Evolutionary conservation across 2,113 vertebrate genomes (phyloP).

Genomic region (Rhodinocichla rosea): DNA sequence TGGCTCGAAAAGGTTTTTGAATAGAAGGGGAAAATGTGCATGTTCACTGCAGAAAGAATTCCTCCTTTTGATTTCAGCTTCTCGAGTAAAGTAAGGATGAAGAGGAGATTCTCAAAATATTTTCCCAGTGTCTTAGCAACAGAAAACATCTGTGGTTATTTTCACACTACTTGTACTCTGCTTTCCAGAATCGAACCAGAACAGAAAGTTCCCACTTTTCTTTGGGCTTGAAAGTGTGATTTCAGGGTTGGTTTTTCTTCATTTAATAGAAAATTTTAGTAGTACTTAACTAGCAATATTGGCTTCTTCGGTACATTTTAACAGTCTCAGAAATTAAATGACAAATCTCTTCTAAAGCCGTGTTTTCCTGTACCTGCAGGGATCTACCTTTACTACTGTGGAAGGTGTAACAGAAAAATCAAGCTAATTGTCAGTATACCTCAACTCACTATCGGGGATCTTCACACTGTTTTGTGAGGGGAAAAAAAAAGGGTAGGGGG

Average conservation of each 20-base stretch:
- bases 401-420: background rate
- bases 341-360: background rate
- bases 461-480: background rate
- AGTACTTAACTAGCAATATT: background rate
- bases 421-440: background rate
- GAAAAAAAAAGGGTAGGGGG: rapidly evolving
- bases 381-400: background rate
- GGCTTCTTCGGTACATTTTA: background rate
- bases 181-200: background rate
- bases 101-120: background rate
- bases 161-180: background rate
- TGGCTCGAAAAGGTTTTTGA: background rate
- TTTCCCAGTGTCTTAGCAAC: background rate
- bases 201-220: background rate
- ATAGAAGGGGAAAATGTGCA: background rate
- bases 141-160: background rate
- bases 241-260: background rate
- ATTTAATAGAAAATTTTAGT: background rate
- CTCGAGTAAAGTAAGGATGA: background rate
- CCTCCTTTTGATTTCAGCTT: background rate
- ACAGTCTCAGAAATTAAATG: background rate
- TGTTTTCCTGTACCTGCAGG: background rate
- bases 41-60: background rate
- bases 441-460: background rate
- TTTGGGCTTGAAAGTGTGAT: background rate